A percentile compares a stretch with the other conserved stretches of the same genome.
Evolutionary conservation across 1,140 invertebrate genomes (phyloP).

Genomic region (Acromyrmex charruanus): DNA sequence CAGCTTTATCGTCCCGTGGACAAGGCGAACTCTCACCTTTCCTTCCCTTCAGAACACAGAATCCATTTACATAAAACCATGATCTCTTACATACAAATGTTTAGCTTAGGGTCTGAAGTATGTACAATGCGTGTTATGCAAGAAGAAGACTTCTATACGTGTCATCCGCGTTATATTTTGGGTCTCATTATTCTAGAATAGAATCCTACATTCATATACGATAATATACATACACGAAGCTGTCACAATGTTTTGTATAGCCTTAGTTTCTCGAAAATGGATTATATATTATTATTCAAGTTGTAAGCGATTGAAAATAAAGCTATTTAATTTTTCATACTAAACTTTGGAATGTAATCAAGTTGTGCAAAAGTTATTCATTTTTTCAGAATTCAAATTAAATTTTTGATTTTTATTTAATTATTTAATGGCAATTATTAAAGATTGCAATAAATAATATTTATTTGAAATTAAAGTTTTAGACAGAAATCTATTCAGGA

Average conservation of each 20-base stretch:
- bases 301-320: conserved; percentile 15
- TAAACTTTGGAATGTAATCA: neutral
- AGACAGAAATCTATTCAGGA: neutral
- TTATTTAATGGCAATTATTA: neutral
- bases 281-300: neutral
- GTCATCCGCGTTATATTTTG: conserved; percentile 28
- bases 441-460: neutral
- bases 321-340: neutral
- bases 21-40: conserved; percentile 39
- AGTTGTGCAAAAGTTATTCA: neutral
- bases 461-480: conserved; percentile 5
- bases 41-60: neutral
- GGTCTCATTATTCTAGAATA: conserved; percentile 20
- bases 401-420: conserved; percentile 6
- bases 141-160: conserved; percentile 43
- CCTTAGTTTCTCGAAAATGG: conserved; percentile 3
- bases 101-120: conserved; percentile 45
- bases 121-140: conserved; percentile 52
- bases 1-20: conserved; percentile 45
- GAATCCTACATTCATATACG: neutral
- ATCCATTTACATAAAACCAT: conserved; percentile 58
- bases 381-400: neutral
- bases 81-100: conserved; percentile 58
- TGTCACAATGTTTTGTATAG: conserved; percentile 4
- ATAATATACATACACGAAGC: neutral